Evolutionary conservation across 2,113 vertebrate genomes (phyloP).

Genomic region (Cebidichthys violaceus): DNA sequence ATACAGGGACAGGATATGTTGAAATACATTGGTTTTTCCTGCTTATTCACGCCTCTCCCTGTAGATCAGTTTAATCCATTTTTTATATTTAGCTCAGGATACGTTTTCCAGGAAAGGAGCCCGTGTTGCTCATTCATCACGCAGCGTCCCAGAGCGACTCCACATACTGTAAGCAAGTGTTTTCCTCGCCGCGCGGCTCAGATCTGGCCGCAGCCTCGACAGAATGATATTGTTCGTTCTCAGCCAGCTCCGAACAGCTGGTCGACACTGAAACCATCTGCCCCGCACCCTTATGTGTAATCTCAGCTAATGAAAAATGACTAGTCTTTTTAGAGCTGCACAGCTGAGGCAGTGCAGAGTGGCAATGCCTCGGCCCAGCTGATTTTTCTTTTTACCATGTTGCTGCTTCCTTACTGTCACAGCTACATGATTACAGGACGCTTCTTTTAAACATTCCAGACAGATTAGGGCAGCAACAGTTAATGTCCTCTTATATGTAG

Average conservation of each 20-base stretch:
- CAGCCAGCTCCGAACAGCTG: constrained; percentile 76
- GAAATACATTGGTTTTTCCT: constrained; percentile 6
- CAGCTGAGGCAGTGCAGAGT: constrained; percentile 15
- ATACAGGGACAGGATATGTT: not conserved
- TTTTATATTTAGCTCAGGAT: constrained; percentile 55
- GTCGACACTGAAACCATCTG: constrained; percentile 66
- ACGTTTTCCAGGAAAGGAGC: constrained; percentile 58
- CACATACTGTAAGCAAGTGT: constrained; percentile 64
- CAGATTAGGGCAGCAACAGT: not conserved
- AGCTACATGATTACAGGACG: not conserved
- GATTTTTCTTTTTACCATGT: constrained; percentile 42
- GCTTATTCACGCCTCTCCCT: constrained; percentile 12
- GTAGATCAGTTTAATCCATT: constrained; percentile 46
- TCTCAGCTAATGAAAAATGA: constrained; percentile 70
- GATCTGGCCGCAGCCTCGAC: constrained; percentile 65
- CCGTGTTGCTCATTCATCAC: constrained; percentile 75
- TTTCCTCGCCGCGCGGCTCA: constrained; percentile 69
- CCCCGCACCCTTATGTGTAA: constrained; percentile 55
- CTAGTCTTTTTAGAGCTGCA: constrained; percentile 47
- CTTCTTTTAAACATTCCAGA: not conserved
- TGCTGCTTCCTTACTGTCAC: constrained; percentile 18
- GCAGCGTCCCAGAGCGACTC: constrained; percentile 50
- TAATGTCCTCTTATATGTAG: not conserved
- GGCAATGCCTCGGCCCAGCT: constrained; percentile 20
- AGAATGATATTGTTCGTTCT: constrained; percentile 73